Evolutionary conservation across 2,888 invertebrate species (phyloP).

Genomic region (Ceriagrion tenellum): DNA sequence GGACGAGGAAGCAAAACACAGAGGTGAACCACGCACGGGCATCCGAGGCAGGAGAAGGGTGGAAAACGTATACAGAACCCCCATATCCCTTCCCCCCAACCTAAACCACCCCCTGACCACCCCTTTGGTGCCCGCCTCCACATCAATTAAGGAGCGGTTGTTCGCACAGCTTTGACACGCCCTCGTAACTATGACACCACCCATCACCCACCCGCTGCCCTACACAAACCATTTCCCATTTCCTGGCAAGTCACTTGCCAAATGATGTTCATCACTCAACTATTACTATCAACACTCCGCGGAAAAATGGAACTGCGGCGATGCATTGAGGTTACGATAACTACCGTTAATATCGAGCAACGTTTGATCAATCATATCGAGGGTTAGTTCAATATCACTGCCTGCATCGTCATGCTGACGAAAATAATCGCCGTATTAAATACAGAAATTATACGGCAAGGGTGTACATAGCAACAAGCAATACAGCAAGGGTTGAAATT

Average conservation of each 20-base stretch:
- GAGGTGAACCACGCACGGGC: neutral
- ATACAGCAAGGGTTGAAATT: no score
- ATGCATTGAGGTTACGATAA: no score
- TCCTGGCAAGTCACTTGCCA: neutral
- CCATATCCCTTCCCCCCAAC: neutral
- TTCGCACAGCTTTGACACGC: slow-evolving; percentile 3
- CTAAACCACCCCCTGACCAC: neutral
- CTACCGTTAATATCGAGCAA: no score
- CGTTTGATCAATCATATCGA: no score
- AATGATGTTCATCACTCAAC: no score
- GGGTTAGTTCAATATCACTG: no score
- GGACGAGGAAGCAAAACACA: neutral
- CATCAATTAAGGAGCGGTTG: slow-evolving; percentile 43
- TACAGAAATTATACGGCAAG: no score
- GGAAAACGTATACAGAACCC: neutral
- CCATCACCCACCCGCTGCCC: neutral
- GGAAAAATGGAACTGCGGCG: no score
- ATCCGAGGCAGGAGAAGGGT: neutral
- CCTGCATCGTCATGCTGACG: no score
- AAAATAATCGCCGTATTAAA: no score
- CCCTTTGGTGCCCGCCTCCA: neutral
- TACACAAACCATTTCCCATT: neutral
- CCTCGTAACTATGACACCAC: neutral
- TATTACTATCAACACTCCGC: no score
- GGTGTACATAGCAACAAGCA: no score